phyloP scores from a whole-genome alignment of 2,797 vertebrate genomes.

The Anguilla megastoma region DNA sequence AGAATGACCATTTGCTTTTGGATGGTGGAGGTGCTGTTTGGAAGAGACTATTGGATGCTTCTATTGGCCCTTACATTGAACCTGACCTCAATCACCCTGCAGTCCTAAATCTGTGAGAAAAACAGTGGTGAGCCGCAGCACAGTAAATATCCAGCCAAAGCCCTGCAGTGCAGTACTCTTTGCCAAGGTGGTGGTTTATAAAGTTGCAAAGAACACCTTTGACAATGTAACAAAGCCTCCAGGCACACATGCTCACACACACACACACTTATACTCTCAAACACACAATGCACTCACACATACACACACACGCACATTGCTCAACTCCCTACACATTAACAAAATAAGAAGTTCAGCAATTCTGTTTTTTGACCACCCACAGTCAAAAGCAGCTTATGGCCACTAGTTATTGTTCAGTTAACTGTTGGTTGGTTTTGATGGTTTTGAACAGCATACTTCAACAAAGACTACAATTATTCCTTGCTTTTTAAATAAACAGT shows the following conservation, averaged over 20 bases:
- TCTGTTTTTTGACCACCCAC: background rate
- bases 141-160: background rate
- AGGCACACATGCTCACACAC: background rate
- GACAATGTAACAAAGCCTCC: constrained; percentile 8
- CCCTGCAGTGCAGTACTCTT: background rate
- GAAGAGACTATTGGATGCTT: background rate
- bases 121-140: background rate
- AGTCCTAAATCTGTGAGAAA: background rate
- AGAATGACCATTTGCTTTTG: background rate
- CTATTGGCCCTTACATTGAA: background rate
- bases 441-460: too few species aligned
- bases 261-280: background rate
- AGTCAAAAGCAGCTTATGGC: background rate
- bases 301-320: background rate
- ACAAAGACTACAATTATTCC: too few species aligned
- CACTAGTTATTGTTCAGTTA: background rate
- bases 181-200: background rate
- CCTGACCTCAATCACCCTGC: background rate
- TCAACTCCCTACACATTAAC: too few species aligned
- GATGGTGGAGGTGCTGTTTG: background rate
- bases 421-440: background rate
- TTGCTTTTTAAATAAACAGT: too few species aligned
- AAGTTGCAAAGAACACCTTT: constrained; percentile 13
- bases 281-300: background rate
- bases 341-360: too few species aligned